These are phyloP conservation scores for Mycalesis mineus DNA, from an alignment of 2,888 invertebrate species.

Conservation along the genomic window DNA sequence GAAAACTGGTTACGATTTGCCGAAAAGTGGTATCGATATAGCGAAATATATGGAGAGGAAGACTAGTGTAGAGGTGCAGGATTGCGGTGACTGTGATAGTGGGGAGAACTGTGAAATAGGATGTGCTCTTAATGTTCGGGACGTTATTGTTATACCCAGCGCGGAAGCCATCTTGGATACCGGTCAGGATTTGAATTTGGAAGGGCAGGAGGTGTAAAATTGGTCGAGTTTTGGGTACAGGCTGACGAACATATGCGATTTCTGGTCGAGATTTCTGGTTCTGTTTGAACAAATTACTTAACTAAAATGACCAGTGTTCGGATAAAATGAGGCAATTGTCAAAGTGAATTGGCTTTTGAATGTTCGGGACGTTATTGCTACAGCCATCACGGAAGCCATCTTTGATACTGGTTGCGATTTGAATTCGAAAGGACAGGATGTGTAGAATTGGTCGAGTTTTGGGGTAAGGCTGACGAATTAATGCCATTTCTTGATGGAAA, in stretches of 20 bases:
- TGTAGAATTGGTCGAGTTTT: no score
- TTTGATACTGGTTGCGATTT: no score
- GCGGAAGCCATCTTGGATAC: conserved; percentile 65
- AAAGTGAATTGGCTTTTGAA: no score
- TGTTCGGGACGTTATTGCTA: no score
- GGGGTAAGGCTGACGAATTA: no score
- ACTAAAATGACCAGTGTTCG: no score
- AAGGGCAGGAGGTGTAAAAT: not conserved
- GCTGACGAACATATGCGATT: not conserved
- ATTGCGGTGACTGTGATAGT: conserved; percentile 42
- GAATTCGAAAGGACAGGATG: no score
- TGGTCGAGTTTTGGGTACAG: not conserved
- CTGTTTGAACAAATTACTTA: not conserved
- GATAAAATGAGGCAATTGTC: no score
- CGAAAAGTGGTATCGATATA: conserved; percentile 35
- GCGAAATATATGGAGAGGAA: conserved; percentile 40
- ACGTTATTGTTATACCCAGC: conserved; percentile 66
- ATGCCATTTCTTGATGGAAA: no score
- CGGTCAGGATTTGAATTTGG: conserved; percentile 37
- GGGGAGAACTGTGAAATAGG: conserved; percentile 42
- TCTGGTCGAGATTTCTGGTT: not conserved
- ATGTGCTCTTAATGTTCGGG: conserved; percentile 55
- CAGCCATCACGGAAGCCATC: no score
- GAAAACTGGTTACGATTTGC: conserved; percentile 25
- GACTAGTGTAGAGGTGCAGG: conserved; percentile 33